A percentile compares a stretch with the other conserved stretches of the same genome.
Evolutionary conservation across 2,797 vertebrate species (phyloP).

Genomic region (Sebastes taczanowskii): DNA sequence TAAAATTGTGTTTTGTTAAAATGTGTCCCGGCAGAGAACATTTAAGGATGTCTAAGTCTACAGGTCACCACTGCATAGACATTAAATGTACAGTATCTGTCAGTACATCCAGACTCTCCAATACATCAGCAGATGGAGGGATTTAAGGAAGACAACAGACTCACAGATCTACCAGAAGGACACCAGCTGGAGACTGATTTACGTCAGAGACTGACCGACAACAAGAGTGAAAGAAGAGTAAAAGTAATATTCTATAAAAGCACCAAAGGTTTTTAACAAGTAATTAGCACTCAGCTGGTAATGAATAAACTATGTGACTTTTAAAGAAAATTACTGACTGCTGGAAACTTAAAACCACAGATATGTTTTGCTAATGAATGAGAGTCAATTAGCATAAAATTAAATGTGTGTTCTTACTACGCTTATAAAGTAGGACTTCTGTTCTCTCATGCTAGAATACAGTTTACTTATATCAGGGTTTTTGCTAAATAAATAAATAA

Average conservation of each 20-base stretch:
- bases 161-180: slow-evolving; percentile 54
- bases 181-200: slow-evolving; percentile 63
- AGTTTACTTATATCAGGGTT: neutral
- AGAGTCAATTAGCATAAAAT: neutral
- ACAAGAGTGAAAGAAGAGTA: slow-evolving; percentile 32
- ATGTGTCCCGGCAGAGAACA: neutral
- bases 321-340: neutral
- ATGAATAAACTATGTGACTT: neutral
- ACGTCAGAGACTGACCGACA: slow-evolving; percentile 31
- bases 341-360: neutral
- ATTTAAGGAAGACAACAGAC: slow-evolving; percentile 62
- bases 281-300: slow-evolving; percentile 5
- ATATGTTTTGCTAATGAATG: neutral
- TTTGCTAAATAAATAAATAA: neutral
- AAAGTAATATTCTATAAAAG: slow-evolving; percentile 28
- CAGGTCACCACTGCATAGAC: slow-evolving; percentile 11
- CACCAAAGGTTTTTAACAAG: neutral
- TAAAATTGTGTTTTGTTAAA: neutral
- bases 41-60: neutral
- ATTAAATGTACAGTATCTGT: slow-evolving; percentile 3
- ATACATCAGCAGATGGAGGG: slow-evolving; percentile 68
- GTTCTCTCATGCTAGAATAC: neutral
- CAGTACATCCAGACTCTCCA: slow-evolving; percentile 20
- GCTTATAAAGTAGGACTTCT: neutral
- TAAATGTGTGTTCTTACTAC: neutral